These are phyloP conservation scores for Thomomys bottae DNA, from an alignment of 2,113 vertebrate genomes.

Conservation along the genomic window DNA sequence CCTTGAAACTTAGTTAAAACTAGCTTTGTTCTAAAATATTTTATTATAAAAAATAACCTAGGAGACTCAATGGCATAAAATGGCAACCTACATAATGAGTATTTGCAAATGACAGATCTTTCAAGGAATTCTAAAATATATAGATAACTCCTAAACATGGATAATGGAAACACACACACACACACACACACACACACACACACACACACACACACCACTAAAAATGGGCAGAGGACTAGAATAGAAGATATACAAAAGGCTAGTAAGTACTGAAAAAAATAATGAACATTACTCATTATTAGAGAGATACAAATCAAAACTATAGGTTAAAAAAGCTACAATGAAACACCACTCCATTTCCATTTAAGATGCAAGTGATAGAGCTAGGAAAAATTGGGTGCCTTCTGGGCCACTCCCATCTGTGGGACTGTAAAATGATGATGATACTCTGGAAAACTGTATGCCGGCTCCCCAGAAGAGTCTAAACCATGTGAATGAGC, in stretches of 20 bases:
- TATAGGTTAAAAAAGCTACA: neutral
- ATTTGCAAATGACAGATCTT: neutral
- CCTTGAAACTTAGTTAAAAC: constrained; percentile 9
- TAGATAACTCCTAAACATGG: neutral
- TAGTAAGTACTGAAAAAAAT: neutral
- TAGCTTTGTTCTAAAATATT: too few relatives aligned
- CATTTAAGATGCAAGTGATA: neutral
- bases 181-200: neutral
- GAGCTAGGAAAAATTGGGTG: neutral
- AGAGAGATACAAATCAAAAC: neutral
- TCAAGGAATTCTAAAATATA: neutral
- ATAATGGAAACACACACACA: neutral
- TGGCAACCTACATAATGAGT: neutral
- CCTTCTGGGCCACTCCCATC: neutral
- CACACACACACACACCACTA: neutral
- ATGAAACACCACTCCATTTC: neutral
- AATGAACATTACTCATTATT: neutral
- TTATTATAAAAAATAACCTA: neutral
- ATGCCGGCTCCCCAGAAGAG: neutral
- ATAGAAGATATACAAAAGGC: neutral
- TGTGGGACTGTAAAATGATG: neutral
- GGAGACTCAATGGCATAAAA: neutral
- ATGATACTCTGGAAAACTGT: neutral
- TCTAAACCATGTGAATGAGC: neutral
- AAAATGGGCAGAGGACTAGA: neutral